Base-by-base conservation (phyloP, 2,888 invertebrate species). In the Cotesia congregata region DNA sequence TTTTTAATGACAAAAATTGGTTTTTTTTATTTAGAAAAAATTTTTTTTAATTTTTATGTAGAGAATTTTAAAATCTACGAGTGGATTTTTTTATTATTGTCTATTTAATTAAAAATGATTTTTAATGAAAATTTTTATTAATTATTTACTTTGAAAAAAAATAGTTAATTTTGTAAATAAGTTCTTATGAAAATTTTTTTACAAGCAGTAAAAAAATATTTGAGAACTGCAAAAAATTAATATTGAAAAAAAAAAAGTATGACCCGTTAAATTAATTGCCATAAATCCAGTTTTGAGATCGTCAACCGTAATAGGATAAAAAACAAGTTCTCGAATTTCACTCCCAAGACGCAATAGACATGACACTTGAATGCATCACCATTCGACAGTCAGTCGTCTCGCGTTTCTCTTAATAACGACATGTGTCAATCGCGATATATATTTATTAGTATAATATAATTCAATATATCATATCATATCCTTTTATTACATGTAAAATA, bases 281-380 rank as follows among this genome's bases (percentile, higher is more conserved):
- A 80, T 80, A 75, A 75, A 78, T 80, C 74, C 75, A 9, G 59
- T 79, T 74, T 72, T 40, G 62, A 72, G 74, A 75, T 73, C 62
- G 39, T 41, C 0, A 38, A 20, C 68, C 61, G 64, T 72, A 72
- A 67, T 15, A 50, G 68, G 61, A 76, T 61, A 62, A 40, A 64
- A 72, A 72, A 72, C 76, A 38, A 72, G 72, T 76, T 76, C 62
- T 72, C 38, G 62, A 76, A 76, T 76, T 76, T 72, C 72, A 69
- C 71, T 75, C 71, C 70, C 61, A 62, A 75, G 30, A 75, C 59
- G 71, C 64, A 75, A 75, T 64, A 67, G 20, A 70, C 39, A 41
- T 30, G 7, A 6, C 41, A 50, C 38, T 70, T 39, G 72, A 62
- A 30, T 30, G 59, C 9, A n/a, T 59, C 6, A 12, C 20, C 50